Conservation (phyloP, 2,888 invertebrate species). For the Hyalella azteca region DNA sequence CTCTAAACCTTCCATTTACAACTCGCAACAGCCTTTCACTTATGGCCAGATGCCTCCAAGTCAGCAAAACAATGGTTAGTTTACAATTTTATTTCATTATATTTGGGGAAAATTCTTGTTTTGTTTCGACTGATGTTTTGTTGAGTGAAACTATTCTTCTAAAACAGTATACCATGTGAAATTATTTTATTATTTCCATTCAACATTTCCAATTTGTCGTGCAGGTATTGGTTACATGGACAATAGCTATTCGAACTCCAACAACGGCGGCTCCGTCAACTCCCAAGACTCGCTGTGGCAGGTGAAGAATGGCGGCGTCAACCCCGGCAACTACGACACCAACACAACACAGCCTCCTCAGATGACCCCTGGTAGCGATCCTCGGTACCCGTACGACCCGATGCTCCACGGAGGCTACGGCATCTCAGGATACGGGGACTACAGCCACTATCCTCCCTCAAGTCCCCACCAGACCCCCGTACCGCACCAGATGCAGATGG, state of each 20-base stretch:
- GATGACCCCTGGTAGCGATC: slow-evolving; percentile 54
- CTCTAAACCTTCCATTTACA: slow-evolving; percentile 53
- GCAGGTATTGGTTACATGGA: slow-evolving; percentile 90
- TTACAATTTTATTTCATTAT: too few species aligned
- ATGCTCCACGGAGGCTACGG: slow-evolving; percentile 80
- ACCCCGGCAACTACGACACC: slow-evolving; percentile 54
- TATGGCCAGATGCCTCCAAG: slow-evolving; percentile 65
- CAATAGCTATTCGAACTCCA: slow-evolving; percentile 89
- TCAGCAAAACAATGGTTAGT: slow-evolving; percentile 29
- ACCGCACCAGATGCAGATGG: slow-evolving; percentile 61
- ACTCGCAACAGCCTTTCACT: slow-evolving; percentile 71
- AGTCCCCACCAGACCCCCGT: slow-evolving; percentile 38
- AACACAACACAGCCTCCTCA: slow-evolving; percentile 58
- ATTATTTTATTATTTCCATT: not conserved
- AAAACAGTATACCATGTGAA: too few species aligned
- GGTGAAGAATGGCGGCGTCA: slow-evolving; percentile 71
- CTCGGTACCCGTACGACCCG: slow-evolving; percentile 59
- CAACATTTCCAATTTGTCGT: slow-evolving; percentile 46
- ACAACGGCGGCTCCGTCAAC: slow-evolving; percentile 93
- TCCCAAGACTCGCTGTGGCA: slow-evolving; percentile 94
- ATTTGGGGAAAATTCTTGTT: too few species aligned
- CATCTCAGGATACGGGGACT: slow-evolving; percentile 76
- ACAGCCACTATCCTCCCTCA: slow-evolving; percentile 77
- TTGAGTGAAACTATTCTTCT: too few species aligned
- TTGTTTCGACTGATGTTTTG: too few species aligned